These are phyloP conservation scores for Nesidiocoris tenuis DNA, from an alignment of 2,888 invertebrate species.

Conservation along the genomic window DNA sequence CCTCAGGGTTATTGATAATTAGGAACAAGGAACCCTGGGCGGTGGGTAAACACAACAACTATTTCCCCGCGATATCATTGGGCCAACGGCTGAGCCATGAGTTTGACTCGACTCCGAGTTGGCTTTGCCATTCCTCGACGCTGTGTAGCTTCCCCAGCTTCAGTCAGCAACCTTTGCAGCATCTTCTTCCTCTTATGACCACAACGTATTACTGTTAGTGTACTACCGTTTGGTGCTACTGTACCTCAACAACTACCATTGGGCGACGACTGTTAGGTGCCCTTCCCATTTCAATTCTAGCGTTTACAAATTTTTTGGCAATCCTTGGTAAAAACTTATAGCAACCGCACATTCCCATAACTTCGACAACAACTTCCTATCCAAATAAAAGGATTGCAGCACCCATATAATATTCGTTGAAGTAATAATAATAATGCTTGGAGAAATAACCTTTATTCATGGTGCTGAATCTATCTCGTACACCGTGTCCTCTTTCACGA, in stretches of 20 bases:
- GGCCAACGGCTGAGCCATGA: not conserved
- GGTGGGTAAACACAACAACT: conserved; percentile 15
- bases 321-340: too few species aligned
- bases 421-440: too few species aligned
- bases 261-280: too few species aligned
- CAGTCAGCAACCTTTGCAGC: not conserved
- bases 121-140: not conserved
- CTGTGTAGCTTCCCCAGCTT: not conserved
- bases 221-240: not conserved
- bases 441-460: too few species aligned
- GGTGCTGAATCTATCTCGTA: too few species aligned
- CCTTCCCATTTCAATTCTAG: too few species aligned
- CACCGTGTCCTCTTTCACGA: too few species aligned
- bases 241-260: not conserved
- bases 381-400: too few species aligned
- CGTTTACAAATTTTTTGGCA: too few species aligned
- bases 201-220: not conserved
- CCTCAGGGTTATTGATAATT: conserved; percentile 25
- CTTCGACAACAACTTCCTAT: too few species aligned
- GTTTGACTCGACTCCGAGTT: not conserved
- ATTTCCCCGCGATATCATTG: conserved; percentile 18
- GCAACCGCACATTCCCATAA: too few species aligned
- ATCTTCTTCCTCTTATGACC: not conserved
- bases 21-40: conserved; percentile 2
- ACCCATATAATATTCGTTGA: too few species aligned